phyloP scores from a whole-genome alignment of 2,888 invertebrate genomes.

The Fragum fragum region DNA sequence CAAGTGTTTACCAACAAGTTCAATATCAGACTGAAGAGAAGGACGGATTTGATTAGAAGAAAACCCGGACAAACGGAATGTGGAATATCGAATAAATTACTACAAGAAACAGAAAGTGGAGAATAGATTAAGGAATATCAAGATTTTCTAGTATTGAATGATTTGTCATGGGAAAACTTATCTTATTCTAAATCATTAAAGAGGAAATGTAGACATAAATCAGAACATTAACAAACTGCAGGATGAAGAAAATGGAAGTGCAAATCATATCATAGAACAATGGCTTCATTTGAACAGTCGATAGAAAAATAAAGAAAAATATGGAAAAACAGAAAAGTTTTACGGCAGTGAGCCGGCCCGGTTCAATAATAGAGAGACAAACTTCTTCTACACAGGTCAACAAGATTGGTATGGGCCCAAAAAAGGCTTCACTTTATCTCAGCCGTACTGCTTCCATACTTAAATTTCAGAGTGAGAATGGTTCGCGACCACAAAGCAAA shows the following conservation, averaged over 20 bases:
- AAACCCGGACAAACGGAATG: neutral
- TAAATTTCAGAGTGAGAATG: slow-evolving; percentile 18
- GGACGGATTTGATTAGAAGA: neutral
- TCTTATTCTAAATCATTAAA: too few relatives aligned
- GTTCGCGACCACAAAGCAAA: neutral
- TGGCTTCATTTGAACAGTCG: too few relatives aligned
- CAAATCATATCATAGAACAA: too few relatives aligned
- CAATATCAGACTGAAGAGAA: neutral
- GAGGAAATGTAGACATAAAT: too few relatives aligned
- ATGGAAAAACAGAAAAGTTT: slow-evolving; percentile 2
- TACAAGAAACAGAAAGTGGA: too few relatives aligned
- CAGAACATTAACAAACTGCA: too few relatives aligned
- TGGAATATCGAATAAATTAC: too few relatives aligned
- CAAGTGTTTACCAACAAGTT: neutral
- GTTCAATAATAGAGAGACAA: slow-evolving; percentile 28
- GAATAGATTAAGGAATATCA: too few relatives aligned
- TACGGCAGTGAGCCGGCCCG: neutral
- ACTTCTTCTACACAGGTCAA: slow-evolving; percentile 45
- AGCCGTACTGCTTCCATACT: slow-evolving; percentile 64
- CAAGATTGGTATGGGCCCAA: slow-evolving; percentile 58
- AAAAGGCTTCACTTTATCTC: slow-evolving; percentile 68
- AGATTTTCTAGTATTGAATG: too few relatives aligned
- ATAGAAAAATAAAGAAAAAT: neutral
- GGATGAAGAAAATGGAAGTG: too few relatives aligned
- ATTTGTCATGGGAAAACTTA: too few relatives aligned